These are phyloP conservation scores for Tyrannus savana DNA, from an alignment of 2,113 vertebrate genomes.

Conservation along the genomic window DNA sequence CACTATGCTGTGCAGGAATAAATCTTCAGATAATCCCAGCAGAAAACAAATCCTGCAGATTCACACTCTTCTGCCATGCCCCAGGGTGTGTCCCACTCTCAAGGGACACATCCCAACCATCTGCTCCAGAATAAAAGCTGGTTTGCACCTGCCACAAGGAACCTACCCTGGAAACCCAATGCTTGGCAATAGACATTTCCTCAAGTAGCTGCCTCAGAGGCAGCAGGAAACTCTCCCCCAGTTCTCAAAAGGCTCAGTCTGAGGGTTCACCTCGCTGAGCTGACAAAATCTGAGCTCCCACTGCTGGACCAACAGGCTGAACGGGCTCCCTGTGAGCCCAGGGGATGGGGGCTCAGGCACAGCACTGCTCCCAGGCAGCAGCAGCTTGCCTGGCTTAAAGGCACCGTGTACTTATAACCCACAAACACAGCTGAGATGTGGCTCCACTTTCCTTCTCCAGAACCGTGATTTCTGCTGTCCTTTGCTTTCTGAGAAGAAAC, in stretches of 20 bases:
- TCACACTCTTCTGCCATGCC: neutral
- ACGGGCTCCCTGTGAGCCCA: accelerated
- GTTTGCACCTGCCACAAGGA: neutral
- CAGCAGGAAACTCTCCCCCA: neutral
- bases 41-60: neutral
- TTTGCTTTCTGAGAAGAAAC: neutral
- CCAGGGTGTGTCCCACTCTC: neutral
- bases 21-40: neutral
- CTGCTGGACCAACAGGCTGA: neutral
- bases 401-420: accelerated
- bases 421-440: neutral
- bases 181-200: neutral
- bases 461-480: neutral
- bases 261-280: neutral
- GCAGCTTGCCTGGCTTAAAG: neutral
- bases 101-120: neutral
- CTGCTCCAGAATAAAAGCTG: neutral
- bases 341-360: too few species aligned
- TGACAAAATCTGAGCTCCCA: accelerated
- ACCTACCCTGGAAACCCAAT: neutral
- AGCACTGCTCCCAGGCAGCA: neutral
- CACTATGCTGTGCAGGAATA: neutral
- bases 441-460: neutral
- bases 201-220: neutral
- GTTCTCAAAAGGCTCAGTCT: neutral